Percentiles rank a stretch among this genome's conserved stretches.
Conservation (phyloP, 2,888 invertebrate species). For the Stenoptilia bipunctidactyla region DNA sequence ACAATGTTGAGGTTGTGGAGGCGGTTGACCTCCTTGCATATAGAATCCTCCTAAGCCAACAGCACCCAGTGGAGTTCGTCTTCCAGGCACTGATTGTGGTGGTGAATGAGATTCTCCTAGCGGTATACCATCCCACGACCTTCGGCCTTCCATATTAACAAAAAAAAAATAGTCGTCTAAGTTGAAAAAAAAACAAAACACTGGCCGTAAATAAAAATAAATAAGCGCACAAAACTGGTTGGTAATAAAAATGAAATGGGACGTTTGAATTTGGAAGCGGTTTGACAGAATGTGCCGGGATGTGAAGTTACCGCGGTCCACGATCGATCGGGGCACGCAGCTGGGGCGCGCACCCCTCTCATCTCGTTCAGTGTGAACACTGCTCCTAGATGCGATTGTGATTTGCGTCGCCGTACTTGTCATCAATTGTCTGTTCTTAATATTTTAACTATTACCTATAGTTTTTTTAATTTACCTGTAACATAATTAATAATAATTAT, state of each 20-base stretch:
- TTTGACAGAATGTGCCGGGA: constrained; percentile 30
- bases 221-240: constrained; percentile 11
- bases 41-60: constrained; percentile 91
- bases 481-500: too few species aligned
- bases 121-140: constrained; percentile 61
- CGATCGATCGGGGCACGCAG: constrained; percentile 64
- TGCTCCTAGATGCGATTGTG: constrained; percentile 56
- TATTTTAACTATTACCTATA: too few species aligned
- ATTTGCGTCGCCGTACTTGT: too few species aligned
- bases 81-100: constrained; percentile 74
- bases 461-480: too few species aligned
- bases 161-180: constrained; percentile 26
- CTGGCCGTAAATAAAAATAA: constrained; percentile 22
- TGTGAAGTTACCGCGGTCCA: constrained; percentile 39
- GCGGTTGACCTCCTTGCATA: constrained; percentile 75
- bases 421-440: too few species aligned
- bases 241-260: constrained; percentile 12
- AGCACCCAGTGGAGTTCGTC: constrained; percentile 85
- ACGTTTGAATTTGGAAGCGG: constrained; percentile 35
- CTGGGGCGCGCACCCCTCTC: constrained; percentile 69
- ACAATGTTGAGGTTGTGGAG: constrained; percentile 65
- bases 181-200: constrained; percentile 32
- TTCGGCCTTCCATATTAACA: constrained; percentile 56
- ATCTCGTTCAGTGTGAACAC: constrained; percentile 37
- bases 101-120: constrained; percentile 62